phyloP scores from a whole-genome alignment of 2,888 invertebrate species.

The Gibbula magus region DNA sequence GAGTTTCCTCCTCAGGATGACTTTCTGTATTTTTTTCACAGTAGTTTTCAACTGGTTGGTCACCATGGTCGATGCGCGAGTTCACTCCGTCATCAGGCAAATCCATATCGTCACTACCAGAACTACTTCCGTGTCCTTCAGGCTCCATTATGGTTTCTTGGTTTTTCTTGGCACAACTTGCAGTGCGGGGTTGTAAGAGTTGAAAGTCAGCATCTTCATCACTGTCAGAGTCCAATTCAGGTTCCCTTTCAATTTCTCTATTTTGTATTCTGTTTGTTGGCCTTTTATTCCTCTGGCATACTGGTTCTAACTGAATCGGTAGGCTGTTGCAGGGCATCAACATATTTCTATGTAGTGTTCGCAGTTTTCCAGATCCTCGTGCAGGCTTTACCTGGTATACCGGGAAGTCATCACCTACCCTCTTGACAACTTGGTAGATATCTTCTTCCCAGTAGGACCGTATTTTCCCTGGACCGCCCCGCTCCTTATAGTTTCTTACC shows the following conservation, averaged over 20 bases:
- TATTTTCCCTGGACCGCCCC: constrained; percentile 29
- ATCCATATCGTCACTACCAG: too few relatives aligned
- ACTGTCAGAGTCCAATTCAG: not conserved
- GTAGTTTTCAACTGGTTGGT: too few relatives aligned
- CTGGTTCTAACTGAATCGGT: not conserved
- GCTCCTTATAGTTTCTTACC: constrained; percentile 22
- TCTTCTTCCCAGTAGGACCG: constrained; percentile 25
- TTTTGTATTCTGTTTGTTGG: not conserved
- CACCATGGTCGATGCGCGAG: too few relatives aligned
- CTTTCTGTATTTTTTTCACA: too few relatives aligned
- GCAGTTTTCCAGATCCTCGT: not conserved
- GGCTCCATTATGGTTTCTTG: not conserved
- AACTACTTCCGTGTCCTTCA: too few relatives aligned
- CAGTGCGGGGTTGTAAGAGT: not conserved
- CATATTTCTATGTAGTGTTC: constrained; percentile 19
- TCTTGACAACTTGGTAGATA: constrained; percentile 22
- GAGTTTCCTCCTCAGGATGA: too few relatives aligned
- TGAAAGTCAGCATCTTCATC: too few relatives aligned
- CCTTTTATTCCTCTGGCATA: too few relatives aligned
- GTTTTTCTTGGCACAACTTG: not conserved
- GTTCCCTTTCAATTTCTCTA: not conserved
- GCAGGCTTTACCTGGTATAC: constrained; percentile 24
- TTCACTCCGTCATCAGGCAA: too few relatives aligned
- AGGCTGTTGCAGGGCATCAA: constrained; percentile 8
- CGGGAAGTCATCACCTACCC: constrained; percentile 12